Base-by-base conservation (phyloP, 2,888 invertebrate species). In the Aproaerema taeniolella region DNA sequence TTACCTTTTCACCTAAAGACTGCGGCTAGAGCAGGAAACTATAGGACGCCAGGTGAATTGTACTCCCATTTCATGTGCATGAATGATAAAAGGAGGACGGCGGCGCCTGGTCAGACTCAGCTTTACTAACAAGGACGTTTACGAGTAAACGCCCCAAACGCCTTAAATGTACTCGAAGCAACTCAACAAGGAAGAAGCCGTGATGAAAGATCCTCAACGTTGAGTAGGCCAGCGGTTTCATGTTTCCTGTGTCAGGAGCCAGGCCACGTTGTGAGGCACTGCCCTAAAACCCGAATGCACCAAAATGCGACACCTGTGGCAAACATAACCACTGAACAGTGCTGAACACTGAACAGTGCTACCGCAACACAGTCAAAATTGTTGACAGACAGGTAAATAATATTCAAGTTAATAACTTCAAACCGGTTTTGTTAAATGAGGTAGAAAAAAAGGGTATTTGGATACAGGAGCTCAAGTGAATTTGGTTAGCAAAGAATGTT, bases 21-120 rank as follows among this genome's bases (percentile, higher is more conserved):
- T 1, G n/a, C 43, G 7, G 43, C 43, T 1, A n/a, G 38, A n/a
- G 43, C 43, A 2, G 40, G 30, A 2, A 30, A 30, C 14, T 30
- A 7, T 24, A 9, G 1, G 8, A 34, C 31, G 2, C 34, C 40
- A 1, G 26, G 29, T 5, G 34, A 43, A 10, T 12, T 40, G 8
- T 40, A 38, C 15, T 24, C 43, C 1, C 40, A 40, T 3, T 43
- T 40, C 13, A 20, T 43, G 11, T 11, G 34, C 0, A 24, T 34
- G 1, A 43, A 34, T 26, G 40, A 38, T 30, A 39, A 43, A 10
- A 6, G 4, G 12, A 30, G 12, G 14, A 5, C 11, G 14, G 12
- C 8, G 6, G 12, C 12, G 5, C 9, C 9, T 12, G 6, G 2
- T 12, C 2, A n/a, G 8, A 5, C 6, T 12, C 11, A 2, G 11